A percentile compares a stretch with the other conserved stretches of the same genome.
phyloP scores from a whole-genome alignment of 2,797 vertebrate genomes.

The Morus bassanus region DNA sequence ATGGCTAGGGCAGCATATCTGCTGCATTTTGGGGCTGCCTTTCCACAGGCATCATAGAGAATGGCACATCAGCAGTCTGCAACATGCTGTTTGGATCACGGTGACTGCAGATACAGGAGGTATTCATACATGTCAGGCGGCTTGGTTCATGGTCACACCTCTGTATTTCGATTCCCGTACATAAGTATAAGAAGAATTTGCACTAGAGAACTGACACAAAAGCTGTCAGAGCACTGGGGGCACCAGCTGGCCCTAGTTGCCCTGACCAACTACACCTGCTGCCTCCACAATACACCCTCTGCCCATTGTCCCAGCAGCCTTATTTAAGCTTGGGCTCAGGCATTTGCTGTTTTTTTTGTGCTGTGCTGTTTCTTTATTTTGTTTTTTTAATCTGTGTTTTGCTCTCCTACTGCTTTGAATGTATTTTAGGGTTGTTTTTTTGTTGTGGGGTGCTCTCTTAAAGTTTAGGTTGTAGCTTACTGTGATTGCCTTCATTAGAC shows the following conservation, averaged over 20 bases:
- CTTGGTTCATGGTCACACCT: not conserved
- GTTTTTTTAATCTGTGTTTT: not conserved
- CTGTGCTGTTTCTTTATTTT: accelerated
- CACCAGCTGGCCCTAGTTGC: not conserved
- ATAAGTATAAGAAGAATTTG: not conserved
- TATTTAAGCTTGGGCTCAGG: not conserved
- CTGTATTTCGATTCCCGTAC: accelerated
- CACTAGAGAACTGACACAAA: not conserved
- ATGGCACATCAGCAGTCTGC: not conserved
- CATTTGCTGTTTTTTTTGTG: accelerated
- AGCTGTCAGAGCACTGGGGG: not conserved
- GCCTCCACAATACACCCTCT: not conserved
- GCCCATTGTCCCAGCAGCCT: not conserved
- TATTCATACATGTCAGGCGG: not conserved
- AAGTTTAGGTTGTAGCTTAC: not conserved
- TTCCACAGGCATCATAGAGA: not conserved
- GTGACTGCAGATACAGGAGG: not conserved
- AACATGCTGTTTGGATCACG: not conserved
- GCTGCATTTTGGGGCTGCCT: not conserved
- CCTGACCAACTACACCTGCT: not conserved
- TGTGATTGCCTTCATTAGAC: not conserved
- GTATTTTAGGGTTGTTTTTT: accelerated
- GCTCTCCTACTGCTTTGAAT: not conserved
- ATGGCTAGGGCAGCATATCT: not conserved
- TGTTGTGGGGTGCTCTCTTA: too few species aligned